Evolutionary conservation across 2,113 vertebrate genomes (phyloP).

Genomic region (Nyctereutes procyonoides): DNA sequence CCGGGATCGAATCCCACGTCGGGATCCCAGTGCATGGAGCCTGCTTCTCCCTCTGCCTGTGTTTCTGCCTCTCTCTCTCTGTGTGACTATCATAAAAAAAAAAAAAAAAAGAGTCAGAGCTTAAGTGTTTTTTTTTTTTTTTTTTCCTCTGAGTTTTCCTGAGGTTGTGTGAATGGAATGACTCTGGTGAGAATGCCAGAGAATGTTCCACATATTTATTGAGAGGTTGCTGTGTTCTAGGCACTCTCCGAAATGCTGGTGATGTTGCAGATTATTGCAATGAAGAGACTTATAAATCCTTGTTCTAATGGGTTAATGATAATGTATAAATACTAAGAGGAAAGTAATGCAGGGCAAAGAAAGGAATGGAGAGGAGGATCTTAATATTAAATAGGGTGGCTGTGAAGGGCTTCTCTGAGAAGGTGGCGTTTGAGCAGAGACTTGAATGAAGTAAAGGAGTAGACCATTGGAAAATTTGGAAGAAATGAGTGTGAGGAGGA

Average conservation of each 20-base stretch:
- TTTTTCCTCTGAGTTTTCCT: neutral
- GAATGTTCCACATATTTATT: neutral
- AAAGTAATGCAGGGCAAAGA: neutral
- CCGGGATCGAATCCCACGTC: too few relatives aligned
- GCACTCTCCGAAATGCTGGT: neutral
- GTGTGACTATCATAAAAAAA: too few relatives aligned
- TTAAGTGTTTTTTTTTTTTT: neutral
- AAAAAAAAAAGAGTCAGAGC: neutral
- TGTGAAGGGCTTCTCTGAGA: neutral
- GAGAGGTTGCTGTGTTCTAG: neutral
- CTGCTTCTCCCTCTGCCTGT: too few relatives aligned
- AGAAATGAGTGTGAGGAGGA: neutral
- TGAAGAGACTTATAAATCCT: neutral
- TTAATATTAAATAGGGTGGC: neutral
- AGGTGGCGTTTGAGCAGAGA: neutral
- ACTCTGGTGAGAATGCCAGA: neutral
- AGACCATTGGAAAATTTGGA: neutral
- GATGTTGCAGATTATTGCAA: neutral
- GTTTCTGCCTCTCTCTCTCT: too few relatives aligned
- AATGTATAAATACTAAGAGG: neutral
- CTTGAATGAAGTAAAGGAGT: neutral
- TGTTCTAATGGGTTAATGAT: neutral
- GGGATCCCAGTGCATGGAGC: too few relatives aligned
- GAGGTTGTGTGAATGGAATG: neutral
- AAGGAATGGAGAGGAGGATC: neutral